Conservation (phyloP, 2,888 invertebrate species). For the Timema podura region DNA sequence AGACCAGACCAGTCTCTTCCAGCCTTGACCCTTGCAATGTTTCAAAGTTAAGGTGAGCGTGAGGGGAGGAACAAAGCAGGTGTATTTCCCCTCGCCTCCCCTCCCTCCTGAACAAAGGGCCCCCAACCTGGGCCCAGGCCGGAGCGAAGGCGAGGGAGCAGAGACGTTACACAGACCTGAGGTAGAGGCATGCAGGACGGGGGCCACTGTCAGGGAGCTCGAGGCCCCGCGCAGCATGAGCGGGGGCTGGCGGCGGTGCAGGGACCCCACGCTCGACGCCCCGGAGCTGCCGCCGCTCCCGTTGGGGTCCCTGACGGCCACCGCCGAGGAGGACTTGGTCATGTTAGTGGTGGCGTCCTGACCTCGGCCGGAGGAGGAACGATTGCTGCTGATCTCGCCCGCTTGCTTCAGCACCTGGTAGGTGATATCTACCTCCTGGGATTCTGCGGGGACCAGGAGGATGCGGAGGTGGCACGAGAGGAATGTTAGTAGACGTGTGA, state of each 20-base stretch:
- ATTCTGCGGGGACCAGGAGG: conserved; percentile 23
- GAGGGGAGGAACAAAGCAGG: too few relatives aligned
- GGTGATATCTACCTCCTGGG: conserved; percentile 74
- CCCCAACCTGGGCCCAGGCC: background rate
- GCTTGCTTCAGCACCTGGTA: conserved; percentile 94
- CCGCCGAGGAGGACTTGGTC: conserved; percentile 29
- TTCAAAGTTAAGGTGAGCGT: too few relatives aligned
- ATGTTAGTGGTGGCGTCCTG: conserved; percentile 40
- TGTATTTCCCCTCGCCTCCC: too few relatives aligned
- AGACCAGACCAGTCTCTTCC: too few relatives aligned
- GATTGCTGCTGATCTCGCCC: conserved; percentile 63
- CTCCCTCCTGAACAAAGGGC: too few relatives aligned
- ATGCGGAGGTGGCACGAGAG: conserved; percentile 7
- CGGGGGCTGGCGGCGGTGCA: conserved; percentile 25
- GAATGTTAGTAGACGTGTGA: conserved; percentile 5
- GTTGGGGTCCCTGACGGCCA: conserved; percentile 32
- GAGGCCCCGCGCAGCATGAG: conserved; percentile 34
- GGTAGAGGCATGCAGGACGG: conserved; percentile 63
- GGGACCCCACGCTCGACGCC: conserved; percentile 26
- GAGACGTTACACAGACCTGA: conserved; percentile 59
- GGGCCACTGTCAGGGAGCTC: conserved; percentile 57
- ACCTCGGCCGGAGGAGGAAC: conserved; percentile 40
- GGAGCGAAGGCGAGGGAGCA: background rate
- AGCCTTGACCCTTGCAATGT: too few relatives aligned
- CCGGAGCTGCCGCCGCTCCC: conserved; percentile 25